These are phyloP conservation scores for Cosmopolites sordidus DNA, from an alignment of 2,888 invertebrate species.

Conservation along the genomic window DNA sequence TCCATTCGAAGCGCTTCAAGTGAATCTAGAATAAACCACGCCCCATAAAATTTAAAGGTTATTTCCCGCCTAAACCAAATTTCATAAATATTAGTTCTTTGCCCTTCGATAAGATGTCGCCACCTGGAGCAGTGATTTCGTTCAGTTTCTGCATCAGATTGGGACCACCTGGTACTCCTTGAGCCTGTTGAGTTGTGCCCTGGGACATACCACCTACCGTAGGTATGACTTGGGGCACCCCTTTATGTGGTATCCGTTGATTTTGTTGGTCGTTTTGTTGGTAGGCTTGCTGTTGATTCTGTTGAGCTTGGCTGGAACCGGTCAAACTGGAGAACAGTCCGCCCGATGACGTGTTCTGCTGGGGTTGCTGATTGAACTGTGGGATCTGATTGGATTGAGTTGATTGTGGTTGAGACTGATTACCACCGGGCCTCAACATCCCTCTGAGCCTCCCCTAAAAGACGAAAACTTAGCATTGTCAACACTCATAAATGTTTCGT, in stretches of 20 bases:
- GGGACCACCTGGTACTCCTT: conserved; percentile 53
- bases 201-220: conserved; percentile 45
- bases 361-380: conserved; percentile 26
- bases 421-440: conserved; percentile 56
- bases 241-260: conserved; percentile 35
- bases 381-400: conserved; percentile 27
- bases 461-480: background rate
- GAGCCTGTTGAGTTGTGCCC: conserved; percentile 45
- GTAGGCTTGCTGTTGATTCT: conserved; percentile 34
- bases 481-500: no score
- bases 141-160: conserved; percentile 87
- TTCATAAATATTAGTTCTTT: conserved; percentile 93
- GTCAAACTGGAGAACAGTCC: conserved; percentile 35
- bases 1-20: no score
- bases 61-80: conserved; percentile 76
- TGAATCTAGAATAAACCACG: background rate
- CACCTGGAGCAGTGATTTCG: conserved; percentile 84
- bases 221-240: conserved; percentile 51
- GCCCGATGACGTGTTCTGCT: conserved; percentile 34
- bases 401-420: conserved; percentile 35
- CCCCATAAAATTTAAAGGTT: conserved; percentile 33
- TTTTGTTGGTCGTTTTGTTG: conserved; percentile 38
- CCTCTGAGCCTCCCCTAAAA: conserved; percentile 59
- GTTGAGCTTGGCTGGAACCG: conserved; percentile 27
- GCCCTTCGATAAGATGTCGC: conserved; percentile 86